phyloP scores from a whole-genome alignment of 35 echinoderm and acorn worm species.

The Hemicentrotus pulcherrimus region DNA sequence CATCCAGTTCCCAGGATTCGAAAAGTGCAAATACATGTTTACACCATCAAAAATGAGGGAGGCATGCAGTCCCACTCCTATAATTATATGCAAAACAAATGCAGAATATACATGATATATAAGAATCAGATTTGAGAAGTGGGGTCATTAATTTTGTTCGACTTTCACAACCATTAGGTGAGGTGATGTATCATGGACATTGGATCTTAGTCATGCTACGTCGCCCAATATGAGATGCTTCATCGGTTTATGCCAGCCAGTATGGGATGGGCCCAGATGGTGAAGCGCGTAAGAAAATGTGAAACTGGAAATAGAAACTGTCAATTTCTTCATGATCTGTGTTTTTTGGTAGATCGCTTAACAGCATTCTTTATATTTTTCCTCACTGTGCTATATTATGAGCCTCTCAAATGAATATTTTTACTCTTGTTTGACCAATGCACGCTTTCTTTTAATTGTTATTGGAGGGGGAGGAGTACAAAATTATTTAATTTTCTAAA shows the following conservation, averaged over 20 bases:
- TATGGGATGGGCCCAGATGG: neutral
- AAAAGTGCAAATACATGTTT: neutral
- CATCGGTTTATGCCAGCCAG: neutral
- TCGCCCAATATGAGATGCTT: neutral
- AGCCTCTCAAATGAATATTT: too few relatives aligned
- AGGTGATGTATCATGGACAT: slow-evolving; percentile 2
- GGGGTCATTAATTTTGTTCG: slow-evolving; percentile 37
- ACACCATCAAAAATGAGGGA: neutral
- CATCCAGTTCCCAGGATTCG: neutral
- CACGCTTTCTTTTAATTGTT: too few relatives aligned
- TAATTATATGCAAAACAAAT: neutral
- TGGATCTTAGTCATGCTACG: neutral
- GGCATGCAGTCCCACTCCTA: neutral
- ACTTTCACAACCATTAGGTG: slow-evolving; percentile 12
- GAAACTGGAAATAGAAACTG: neutral
- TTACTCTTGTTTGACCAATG: neutral
- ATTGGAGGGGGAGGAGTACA: too few relatives aligned
- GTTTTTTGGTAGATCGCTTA: neutral
- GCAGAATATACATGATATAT: neutral
- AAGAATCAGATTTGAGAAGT: neutral
- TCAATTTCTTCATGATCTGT: neutral
- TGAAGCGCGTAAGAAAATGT: neutral
- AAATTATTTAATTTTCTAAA: too few relatives aligned
- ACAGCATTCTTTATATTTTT: neutral
- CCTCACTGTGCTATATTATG: neutral